A percentile compares a stretch with the other conserved stretches of the same genome.
Evolutionary conservation across 2,113 vertebrate species (phyloP).

Genomic region (Lycocorax pyrrhopterus): DNA sequence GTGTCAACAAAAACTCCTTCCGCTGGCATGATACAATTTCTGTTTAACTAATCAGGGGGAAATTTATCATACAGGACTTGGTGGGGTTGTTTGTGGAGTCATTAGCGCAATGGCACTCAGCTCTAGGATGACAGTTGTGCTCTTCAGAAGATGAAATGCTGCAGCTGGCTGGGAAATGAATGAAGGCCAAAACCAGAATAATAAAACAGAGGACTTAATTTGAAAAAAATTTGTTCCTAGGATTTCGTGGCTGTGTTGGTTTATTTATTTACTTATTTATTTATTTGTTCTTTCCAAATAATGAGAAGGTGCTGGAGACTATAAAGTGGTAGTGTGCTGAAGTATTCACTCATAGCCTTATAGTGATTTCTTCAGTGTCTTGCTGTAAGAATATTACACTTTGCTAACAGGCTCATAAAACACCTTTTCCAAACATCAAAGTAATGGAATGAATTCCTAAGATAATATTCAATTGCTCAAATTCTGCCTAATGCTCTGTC

Average conservation of each 20-base stretch:
- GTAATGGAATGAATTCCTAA: background rate
- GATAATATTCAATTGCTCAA: background rate
- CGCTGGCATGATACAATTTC: conserved; percentile 59
- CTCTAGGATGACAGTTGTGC: conserved; percentile 53
- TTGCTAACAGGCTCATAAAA: background rate
- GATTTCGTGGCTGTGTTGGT: background rate
- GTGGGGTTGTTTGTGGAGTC: conserved; percentile 63
- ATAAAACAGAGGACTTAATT: conserved; percentile 21
- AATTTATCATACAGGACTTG: conserved; percentile 74
- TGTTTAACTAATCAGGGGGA: conserved; percentile 79
- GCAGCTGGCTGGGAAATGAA: conserved; percentile 62
- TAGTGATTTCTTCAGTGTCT: background rate
- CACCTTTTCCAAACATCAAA: conserved; percentile 13
- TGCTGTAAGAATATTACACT: background rate
- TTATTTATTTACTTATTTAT: background rate
- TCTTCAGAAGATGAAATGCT: conserved; percentile 60
- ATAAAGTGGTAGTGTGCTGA: background rate
- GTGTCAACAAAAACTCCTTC: conserved; percentile 72
- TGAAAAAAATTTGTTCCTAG: background rate
- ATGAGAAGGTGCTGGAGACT: background rate
- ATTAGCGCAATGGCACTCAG: conserved; percentile 50
- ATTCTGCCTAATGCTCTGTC: background rate
- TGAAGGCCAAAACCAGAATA: background rate
- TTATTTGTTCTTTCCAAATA: background rate
- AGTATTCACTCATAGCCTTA: background rate